Conservation (phyloP, 2,797 vertebrate genomes). For the Erithacus rubecula region DNA sequence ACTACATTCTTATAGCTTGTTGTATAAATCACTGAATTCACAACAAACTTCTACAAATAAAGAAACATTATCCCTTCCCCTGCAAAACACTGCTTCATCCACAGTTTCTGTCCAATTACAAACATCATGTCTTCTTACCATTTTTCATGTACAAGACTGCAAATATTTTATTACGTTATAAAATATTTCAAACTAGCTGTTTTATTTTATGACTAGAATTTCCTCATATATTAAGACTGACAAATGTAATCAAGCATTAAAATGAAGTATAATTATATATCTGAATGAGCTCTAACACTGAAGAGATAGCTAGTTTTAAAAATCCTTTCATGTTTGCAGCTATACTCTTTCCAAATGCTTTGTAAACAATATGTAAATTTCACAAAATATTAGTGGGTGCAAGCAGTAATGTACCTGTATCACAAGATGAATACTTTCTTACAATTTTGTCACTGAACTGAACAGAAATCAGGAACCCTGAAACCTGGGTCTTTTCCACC, state of each 20-base stretch:
- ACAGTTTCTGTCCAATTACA: background rate
- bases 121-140: fast-evolving
- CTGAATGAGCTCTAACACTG: background rate
- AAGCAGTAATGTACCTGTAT: background rate
- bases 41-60: background rate
- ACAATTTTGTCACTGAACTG: background rate
- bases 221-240: background rate
- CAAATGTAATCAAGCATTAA: background rate
- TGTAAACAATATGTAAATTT: background rate
- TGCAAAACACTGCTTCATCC: background rate
- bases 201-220: background rate
- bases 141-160: background rate
- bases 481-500: background rate
- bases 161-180: background rate
- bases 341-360: background rate
- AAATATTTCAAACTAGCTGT: background rate
- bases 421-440: background rate
- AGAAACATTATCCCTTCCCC: background rate
- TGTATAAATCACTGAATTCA: background rate
- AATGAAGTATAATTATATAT: background rate
- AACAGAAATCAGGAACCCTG: background rate
- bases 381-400: background rate
- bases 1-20: background rate
- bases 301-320: background rate
- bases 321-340: background rate